Evolutionary conservation across 2,113 vertebrate genomes (phyloP), one percentile per base, ranked within the genome.

Genomic region (Tetrao urogallus): DNA sequence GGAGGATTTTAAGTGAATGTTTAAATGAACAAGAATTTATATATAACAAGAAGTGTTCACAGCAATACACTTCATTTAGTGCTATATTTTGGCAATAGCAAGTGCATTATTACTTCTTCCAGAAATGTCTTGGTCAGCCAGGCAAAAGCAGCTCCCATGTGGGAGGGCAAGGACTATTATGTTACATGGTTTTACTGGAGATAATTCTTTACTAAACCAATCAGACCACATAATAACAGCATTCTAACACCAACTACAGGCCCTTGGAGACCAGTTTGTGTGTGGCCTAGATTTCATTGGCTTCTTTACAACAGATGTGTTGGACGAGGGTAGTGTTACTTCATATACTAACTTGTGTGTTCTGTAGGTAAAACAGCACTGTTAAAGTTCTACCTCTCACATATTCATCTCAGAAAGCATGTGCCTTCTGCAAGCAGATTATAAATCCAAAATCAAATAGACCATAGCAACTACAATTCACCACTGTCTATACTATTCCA

Each of bases 241-340:
- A 96, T 97, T 96, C 92, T 96, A 94, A 97, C 91, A 97, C 88
- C 95, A 96, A 92, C 92, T 94, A 94, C 81, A 95, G 96, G 87
- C 81, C 94, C 96, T 96, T 69, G 76, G 95, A 97, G 95, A 95
- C 90, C 86, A 83, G 94, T 93, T 92, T 96, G 96, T 98, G 97
- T 98, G 98, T 98, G 98, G 98, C 94, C 98, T 86, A 81, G 86
- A 93, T 97, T 97, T 97, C 97, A 96, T 30, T 93, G 91, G 89
- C 85, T 96, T 93, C 93, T 96, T 95, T 94, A 93, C 92, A 98
- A 96, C 97, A 98, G 96, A 97, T 98, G 97, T 96, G 90, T 90
- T 94, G 96, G 95, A 96, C 83, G 92, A 96, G 94, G 94, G 90
- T 97, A 97, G 88, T 92, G 95, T 97, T 98, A 97, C 96, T 93